Conservation (phyloP, 1,140 invertebrate genomes). For the Drosophila busckii region DNA sequence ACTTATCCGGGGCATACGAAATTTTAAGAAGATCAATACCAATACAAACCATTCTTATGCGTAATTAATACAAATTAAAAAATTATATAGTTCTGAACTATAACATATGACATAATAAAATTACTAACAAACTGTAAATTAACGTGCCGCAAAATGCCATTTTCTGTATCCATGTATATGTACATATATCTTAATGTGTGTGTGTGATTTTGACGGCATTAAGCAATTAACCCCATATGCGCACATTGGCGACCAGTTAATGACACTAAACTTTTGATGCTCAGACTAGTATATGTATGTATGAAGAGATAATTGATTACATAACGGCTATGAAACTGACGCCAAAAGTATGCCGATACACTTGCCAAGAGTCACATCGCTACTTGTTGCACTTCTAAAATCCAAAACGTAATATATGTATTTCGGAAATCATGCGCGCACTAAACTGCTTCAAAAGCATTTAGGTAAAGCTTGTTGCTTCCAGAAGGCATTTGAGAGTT, state of each 20-base stretch:
- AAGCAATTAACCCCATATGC: constrained; percentile 58
- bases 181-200: too few species aligned
- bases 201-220: constrained; percentile 49
- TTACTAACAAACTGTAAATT: constrained; percentile 42
- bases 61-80: too few species aligned
- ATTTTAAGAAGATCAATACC: too few species aligned
- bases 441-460: too few species aligned
- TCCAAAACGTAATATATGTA: neutral
- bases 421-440: too few species aligned
- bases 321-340: constrained; percentile 42
- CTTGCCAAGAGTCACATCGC: constrained; percentile 60
- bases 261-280: constrained; percentile 35
- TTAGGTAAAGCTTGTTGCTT: too few species aligned
- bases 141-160: constrained; percentile 42
- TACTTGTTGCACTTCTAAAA: constrained; percentile 49
- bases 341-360: constrained; percentile 21
- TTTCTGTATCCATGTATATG: too few species aligned
- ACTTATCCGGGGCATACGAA: neutral
- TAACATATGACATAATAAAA: constrained; percentile 32
- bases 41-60: too few species aligned
- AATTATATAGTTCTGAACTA: constrained; percentile 29
- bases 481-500: too few species aligned
- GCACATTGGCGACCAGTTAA: constrained; percentile 44
- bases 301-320: constrained; percentile 18
- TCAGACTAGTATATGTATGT: constrained; percentile 3